Evolutionary conservation across 2,113 vertebrate species (phyloP).

Genomic region (Spea multiplicata): DNA sequence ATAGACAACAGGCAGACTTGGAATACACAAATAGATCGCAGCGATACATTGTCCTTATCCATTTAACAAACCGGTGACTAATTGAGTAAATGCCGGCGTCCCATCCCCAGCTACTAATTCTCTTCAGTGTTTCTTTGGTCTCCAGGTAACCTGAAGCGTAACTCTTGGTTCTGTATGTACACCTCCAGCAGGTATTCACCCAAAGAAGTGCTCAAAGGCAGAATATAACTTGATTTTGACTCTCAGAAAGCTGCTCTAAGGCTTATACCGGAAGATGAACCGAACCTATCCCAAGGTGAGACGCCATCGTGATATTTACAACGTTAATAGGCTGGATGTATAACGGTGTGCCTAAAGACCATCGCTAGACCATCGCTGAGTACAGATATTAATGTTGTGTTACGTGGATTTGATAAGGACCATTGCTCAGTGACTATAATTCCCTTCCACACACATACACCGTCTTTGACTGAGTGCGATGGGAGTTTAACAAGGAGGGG

Average conservation of each 20-base stretch:
- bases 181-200: background rate
- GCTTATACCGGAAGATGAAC: background rate
- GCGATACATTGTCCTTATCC: background rate
- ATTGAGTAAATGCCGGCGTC: slow-evolving; percentile 1
- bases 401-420: too few species aligned
- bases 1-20: too few species aligned
- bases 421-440: too few species aligned
- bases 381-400: too few species aligned
- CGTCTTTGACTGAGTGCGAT: too few species aligned
- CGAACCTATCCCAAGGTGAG: background rate
- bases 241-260: background rate
- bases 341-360: too few species aligned
- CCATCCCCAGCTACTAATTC: background rate
- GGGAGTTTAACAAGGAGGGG: too few species aligned
- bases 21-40: too few species aligned
- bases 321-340: too few species aligned
- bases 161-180: background rate
- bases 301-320: background rate
- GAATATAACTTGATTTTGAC: background rate
- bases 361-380: too few species aligned
- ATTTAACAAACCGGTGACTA: slow-evolving; percentile 19
- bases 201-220: background rate
- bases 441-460: too few species aligned
- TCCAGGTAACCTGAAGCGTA: slow-evolving; percentile 17
- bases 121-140: slow-evolving; percentile 22